Percentiles rank a stretch among this genome's conserved stretches.
phyloP scores from a whole-genome alignment of 1,140 invertebrate genomes.

The Drosophila nikananu region DNA sequence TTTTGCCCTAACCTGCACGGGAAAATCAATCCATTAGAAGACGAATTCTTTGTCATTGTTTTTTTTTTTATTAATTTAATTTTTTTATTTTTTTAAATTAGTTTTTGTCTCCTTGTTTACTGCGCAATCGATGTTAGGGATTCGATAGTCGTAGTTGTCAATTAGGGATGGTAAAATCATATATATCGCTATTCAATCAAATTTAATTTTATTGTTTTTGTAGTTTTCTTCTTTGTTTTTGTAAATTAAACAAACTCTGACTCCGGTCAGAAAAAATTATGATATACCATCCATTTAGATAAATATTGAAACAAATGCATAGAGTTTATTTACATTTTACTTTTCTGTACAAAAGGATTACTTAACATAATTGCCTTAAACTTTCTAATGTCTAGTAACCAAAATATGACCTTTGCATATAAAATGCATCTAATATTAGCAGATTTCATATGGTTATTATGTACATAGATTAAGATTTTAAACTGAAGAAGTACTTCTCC shows the following conservation, averaged over 20 bases:
- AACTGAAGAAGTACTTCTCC: constrained; percentile 1
- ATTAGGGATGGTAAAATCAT: background rate
- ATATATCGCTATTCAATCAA: too few species aligned
- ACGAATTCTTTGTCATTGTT: too few species aligned
- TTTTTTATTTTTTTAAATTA: too few species aligned
- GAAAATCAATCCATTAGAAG: too few species aligned
- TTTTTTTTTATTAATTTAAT: too few species aligned
- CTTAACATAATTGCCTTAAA: background rate
- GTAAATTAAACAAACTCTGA: too few species aligned
- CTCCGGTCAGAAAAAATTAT: too few species aligned
- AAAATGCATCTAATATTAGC: constrained; percentile 8
- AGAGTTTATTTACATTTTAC: constrained; percentile 36
- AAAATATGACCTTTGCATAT: constrained; percentile 17
- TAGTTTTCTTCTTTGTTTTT: too few species aligned
- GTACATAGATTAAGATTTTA: constrained; percentile 13
- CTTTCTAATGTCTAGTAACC: constrained; percentile 5
- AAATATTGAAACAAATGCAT: constrained; percentile 39
- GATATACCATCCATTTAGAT: background rate
- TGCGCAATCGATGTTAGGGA: background rate
- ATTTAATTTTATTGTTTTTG: too few species aligned
- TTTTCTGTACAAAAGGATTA: constrained; percentile 26
- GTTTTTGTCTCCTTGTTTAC: background rate
- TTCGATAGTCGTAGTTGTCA: background rate
- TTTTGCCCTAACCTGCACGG: too few species aligned
- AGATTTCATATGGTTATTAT: constrained; percentile 18